Conservation (phyloP, 2,113 vertebrate genomes). For the Anthoscopus minutus region DNA sequence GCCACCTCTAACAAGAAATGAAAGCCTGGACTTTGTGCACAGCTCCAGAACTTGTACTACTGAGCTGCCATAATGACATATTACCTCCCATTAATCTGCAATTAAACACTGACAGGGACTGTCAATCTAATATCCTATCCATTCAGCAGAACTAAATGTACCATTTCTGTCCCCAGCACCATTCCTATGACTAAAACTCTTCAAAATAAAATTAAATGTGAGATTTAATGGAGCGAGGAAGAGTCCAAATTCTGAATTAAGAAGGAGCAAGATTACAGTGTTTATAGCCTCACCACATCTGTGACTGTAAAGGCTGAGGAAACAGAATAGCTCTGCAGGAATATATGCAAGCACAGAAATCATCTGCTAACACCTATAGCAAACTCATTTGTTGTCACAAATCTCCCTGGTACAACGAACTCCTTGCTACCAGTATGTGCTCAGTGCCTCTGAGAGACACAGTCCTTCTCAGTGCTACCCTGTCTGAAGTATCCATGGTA, state of each 20-base stretch:
- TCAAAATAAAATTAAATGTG: constrained; percentile 33
- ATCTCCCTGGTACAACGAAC: neutral
- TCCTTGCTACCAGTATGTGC: neutral
- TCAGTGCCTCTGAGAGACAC: neutral
- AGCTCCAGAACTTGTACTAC: neutral
- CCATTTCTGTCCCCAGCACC: neutral
- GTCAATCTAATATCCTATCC: constrained; percentile 31
- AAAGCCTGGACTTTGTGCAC: neutral
- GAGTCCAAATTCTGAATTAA: constrained; percentile 12
- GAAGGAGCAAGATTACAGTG: neutral
- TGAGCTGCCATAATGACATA: constrained; percentile 46
- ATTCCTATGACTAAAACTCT: neutral
- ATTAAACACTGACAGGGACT: constrained; percentile 42
- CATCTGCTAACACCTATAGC: neutral
- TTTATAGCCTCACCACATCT: constrained; percentile 1
- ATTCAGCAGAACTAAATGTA: constrained; percentile 44
- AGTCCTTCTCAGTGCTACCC: neutral
- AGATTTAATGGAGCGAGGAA: constrained; percentile 7
- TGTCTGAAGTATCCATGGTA: neutral
- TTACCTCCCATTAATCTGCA: constrained; percentile 54
- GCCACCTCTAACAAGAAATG: neutral
- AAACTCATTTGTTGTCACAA: neutral
- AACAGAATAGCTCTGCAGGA: neutral
- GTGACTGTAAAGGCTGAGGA: neutral
- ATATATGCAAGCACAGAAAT: neutral